phyloP scores from a whole-genome alignment of 2,797 vertebrate genomes.

The Channa striata region DNA sequence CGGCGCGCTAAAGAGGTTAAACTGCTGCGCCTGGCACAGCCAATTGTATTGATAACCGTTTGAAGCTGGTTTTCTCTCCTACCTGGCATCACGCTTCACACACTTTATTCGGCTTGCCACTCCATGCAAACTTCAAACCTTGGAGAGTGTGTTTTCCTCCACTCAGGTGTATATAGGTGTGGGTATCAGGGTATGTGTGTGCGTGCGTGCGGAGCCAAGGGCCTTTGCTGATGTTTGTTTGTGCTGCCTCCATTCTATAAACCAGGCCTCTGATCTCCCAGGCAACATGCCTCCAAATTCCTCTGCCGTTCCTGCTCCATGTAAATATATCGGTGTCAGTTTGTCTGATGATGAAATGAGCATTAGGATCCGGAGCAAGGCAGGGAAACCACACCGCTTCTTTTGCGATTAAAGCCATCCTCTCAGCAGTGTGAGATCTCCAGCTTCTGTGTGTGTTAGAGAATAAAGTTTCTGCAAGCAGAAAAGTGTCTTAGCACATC shows the following conservation, averaged over 20 bases:
- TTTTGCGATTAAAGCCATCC: slow-evolving; percentile 75
- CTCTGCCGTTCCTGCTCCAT: slow-evolving; percentile 76
- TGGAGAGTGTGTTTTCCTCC: slow-evolving; percentile 67
- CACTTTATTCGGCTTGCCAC: slow-evolving; percentile 81
- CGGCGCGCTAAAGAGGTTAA: slow-evolving; percentile 85
- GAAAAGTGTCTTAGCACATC: slow-evolving; percentile 64
- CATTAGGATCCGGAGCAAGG: slow-evolving; percentile 72
- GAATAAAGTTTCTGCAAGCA: slow-evolving; percentile 70
- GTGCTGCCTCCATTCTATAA: slow-evolving; percentile 77
- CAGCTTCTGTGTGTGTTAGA: slow-evolving; percentile 45
- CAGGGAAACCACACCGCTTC: slow-evolving; percentile 59
- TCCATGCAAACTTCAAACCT: slow-evolving; percentile 83
- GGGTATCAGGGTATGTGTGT: slow-evolving; percentile 53
- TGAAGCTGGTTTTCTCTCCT: slow-evolving; percentile 80
- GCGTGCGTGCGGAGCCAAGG: slow-evolving; percentile 63
- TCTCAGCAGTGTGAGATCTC: slow-evolving; percentile 63
- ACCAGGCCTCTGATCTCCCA: slow-evolving; percentile 83
- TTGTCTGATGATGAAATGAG: slow-evolving; percentile 83
- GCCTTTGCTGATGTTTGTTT: slow-evolving; percentile 80
- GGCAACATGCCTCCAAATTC: slow-evolving; percentile 79
- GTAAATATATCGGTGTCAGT: slow-evolving; percentile 86
- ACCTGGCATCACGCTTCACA: slow-evolving; percentile 77
- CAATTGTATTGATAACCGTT: slow-evolving; percentile 86
- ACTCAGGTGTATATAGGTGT: slow-evolving; percentile 68
- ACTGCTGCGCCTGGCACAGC: slow-evolving; percentile 83